phyloP scores from a whole-genome alignment of 2,888 invertebrate genomes.

The Cheilosia urbana region DNA sequence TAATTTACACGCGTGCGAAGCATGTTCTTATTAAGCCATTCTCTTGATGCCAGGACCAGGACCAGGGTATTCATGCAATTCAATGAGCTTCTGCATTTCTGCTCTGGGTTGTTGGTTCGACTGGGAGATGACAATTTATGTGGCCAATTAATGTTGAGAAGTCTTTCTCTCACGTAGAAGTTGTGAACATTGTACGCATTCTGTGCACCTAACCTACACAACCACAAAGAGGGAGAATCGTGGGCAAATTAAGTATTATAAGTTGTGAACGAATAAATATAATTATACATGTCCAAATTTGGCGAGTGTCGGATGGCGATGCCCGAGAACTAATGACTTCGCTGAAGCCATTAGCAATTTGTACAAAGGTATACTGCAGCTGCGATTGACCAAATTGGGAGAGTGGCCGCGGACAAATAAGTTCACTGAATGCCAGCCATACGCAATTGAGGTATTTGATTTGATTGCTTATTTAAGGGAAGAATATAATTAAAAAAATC shows the following conservation, averaged over 20 bases:
- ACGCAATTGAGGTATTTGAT: slow-evolving; percentile 15
- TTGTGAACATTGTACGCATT: slow-evolving; percentile 47
- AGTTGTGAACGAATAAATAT: slow-evolving; percentile 32
- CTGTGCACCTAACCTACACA: background rate
- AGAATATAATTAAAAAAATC: slow-evolving; percentile 7
- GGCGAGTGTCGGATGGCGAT: slow-evolving; percentile 67
- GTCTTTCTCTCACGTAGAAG: slow-evolving; percentile 52
- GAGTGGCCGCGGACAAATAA: slow-evolving; percentile 48
- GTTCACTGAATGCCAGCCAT: slow-evolving; percentile 27
- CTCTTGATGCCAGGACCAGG: slow-evolving; percentile 45
- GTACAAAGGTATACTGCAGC: slow-evolving; percentile 1
- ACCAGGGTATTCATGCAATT: slow-evolving; percentile 59
- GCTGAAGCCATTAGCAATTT: slow-evolving; percentile 53
- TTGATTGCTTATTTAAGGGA: slow-evolving; percentile 35
- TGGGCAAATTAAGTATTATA: slow-evolving; percentile 11
- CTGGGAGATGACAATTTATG: slow-evolving; percentile 59
- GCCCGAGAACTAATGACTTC: slow-evolving; percentile 58
- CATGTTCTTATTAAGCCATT: slow-evolving; percentile 72
- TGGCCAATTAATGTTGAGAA: slow-evolving; percentile 56
- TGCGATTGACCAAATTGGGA: slow-evolving; percentile 53
- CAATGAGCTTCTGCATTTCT: slow-evolving; percentile 39
- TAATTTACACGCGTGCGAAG: slow-evolving; percentile 73
- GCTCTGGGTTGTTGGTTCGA: background rate
- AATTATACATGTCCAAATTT: slow-evolving; percentile 58
- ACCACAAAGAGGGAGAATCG: background rate